A percentile compares a stretch with the other conserved stretches of the same genome.
phyloP scores from a whole-genome alignment of 2,888 invertebrate species.

The Morpho deidamia region DNA sequence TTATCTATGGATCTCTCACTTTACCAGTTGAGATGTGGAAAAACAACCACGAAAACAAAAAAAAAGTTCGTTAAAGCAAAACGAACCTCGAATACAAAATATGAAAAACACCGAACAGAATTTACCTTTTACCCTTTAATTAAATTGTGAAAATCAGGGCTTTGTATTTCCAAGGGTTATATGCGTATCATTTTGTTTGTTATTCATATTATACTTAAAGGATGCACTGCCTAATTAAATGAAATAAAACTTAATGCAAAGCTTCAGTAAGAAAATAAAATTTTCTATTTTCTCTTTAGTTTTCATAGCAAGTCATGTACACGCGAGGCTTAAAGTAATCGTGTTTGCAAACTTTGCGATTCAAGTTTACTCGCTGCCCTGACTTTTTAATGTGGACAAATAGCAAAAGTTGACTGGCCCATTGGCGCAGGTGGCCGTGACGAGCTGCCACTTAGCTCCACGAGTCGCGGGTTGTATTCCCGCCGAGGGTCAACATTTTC shows the following conservation, averaged over 20 bases:
- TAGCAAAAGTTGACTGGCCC: too few relatives aligned
- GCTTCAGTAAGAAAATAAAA: constrained; percentile 1
- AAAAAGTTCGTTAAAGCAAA: too few relatives aligned
- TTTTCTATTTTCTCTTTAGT: not conserved
- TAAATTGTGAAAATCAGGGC: not conserved
- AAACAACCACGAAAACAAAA: too few relatives aligned
- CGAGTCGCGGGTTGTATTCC: too few relatives aligned
- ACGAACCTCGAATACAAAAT: too few relatives aligned
- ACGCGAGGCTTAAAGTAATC: not conserved
- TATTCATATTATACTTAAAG: not conserved
- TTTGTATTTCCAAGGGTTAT: not conserved
- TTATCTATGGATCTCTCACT: too few relatives aligned
- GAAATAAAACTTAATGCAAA: not conserved
- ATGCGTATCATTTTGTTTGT: not conserved
- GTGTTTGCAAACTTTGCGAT: not conserved
- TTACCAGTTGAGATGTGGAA: too few relatives aligned
- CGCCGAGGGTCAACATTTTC: too few relatives aligned
- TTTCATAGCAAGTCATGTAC: constrained; percentile 3
- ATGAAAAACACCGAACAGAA: too few relatives aligned
- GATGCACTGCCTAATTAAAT: constrained; percentile 6
- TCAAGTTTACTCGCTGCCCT: not conserved
- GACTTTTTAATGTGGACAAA: not conserved
- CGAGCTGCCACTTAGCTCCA: too few relatives aligned
- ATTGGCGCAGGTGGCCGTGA: too few relatives aligned
- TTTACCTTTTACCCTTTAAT: not conserved